A percentile compares a stretch with the other conserved stretches of the same genome.
Evolutionary conservation across 2,888 invertebrate genomes (phyloP).

Genomic region (Noctua pronuba): DNA sequence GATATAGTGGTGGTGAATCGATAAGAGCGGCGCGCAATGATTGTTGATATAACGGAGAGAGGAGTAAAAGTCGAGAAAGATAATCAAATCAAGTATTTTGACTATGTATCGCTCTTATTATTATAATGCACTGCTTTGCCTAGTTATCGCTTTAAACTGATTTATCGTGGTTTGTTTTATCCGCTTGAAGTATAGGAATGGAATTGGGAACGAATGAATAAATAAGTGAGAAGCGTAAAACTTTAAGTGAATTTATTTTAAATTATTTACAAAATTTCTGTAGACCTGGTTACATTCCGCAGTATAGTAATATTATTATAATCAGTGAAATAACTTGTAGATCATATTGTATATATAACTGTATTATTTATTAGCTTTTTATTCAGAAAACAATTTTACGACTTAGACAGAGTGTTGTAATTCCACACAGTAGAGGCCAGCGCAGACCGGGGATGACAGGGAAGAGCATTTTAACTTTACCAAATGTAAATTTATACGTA

Average conservation of each 20-base stretch:
- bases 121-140: background rate
- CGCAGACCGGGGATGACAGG: background rate
- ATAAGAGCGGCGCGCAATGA: too few species aligned
- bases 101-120: too few species aligned
- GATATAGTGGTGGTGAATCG: too few species aligned
- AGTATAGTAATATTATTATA: slow-evolving; percentile 1
- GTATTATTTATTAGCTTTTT: background rate
- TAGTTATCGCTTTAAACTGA: background rate
- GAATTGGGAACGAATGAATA: background rate
- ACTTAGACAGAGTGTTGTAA: background rate
- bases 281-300: slow-evolving; percentile 30
- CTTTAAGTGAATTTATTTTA: slow-evolving; percentile 62
- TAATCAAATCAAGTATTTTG: too few species aligned
- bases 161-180: background rate
- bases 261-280: slow-evolving; percentile 63
- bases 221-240: slow-evolving; percentile 18
- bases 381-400: slow-evolving; percentile 9
- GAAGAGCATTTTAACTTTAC: background rate
- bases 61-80: too few species aligned
- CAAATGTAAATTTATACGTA: background rate
- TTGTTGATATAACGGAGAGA: too few species aligned
- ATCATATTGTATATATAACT: slow-evolving; percentile 10
- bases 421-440: background rate
- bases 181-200: background rate
- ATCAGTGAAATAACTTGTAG: slow-evolving; percentile 18